phyloP scores from a whole-genome alignment of 1,140 invertebrate species.

The Ceratitis capitata region DNA sequence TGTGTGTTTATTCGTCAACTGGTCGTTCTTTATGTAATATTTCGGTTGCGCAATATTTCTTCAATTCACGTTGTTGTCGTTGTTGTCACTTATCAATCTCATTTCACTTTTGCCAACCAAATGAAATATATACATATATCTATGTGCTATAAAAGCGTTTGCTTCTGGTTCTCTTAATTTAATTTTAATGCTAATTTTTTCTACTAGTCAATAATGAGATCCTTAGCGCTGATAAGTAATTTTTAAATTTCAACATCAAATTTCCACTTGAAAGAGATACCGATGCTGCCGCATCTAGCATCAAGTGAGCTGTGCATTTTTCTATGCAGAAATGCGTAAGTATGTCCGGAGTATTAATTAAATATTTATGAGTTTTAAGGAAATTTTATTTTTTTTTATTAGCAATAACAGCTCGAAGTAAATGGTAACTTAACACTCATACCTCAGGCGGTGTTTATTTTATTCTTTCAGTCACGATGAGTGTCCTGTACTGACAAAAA shows the following conservation, averaged over 20 bases:
- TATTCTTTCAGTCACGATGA: too few relatives aligned
- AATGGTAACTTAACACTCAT: too few relatives aligned
- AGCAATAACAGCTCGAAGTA: too few relatives aligned
- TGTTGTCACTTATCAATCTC: not conserved
- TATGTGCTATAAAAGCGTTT: too few relatives aligned
- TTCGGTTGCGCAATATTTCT: not conserved
- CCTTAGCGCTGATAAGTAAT: not conserved
- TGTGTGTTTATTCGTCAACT: not conserved
- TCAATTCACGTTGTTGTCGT: constrained; percentile 11
- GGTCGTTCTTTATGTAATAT: constrained; percentile 41
- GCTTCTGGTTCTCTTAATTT: constrained; percentile 8
- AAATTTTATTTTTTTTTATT: too few relatives aligned
- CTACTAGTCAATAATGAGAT: not conserved
- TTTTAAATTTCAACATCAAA: not conserved
- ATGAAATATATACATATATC: not conserved
- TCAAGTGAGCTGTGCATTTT: too few relatives aligned
- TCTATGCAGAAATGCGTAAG: too few relatives aligned
- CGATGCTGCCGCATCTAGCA: not conserved
- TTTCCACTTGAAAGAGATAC: not conserved
- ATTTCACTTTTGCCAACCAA: not conserved
- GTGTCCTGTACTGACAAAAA: too few relatives aligned
- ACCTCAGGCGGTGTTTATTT: too few relatives aligned
- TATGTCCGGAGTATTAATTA: too few relatives aligned
- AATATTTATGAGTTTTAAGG: too few relatives aligned
- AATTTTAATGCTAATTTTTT: not conserved